These are phyloP conservation scores for Mamestra configurata DNA, from an alignment of 1,140 invertebrate genomes.

Conservation along the genomic window DNA sequence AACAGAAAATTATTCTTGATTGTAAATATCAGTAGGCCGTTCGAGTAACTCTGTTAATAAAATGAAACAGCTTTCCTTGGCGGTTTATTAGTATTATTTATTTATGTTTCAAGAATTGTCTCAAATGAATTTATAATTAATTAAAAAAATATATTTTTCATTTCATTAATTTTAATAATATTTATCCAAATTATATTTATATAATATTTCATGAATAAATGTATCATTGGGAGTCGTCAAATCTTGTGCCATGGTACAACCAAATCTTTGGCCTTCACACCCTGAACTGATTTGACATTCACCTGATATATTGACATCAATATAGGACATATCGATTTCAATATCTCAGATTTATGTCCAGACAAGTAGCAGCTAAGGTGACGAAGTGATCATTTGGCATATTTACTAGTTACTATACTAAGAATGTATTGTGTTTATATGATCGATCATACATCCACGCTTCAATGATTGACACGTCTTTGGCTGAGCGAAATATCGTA, in stretches of 20 bases:
- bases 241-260: background rate
- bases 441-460: background rate
- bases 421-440: background rate
- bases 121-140: too few relatives aligned
- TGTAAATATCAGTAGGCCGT: too few relatives aligned
- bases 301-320: slow-evolving; percentile 21
- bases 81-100: too few relatives aligned
- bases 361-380: background rate
- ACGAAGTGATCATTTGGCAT: background rate
- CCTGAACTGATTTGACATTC: slow-evolving; percentile 21
- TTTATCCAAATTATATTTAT: too few relatives aligned
- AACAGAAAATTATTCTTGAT: too few relatives aligned
- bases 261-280: background rate
- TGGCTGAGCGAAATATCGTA: background rate
- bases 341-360: slow-evolving; percentile 27
- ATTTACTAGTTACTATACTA: background rate
- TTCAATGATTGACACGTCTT: background rate
- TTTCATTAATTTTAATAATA: too few relatives aligned
- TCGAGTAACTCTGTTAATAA: background rate
- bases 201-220: too few relatives aligned
- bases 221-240: background rate
- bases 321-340: background rate
- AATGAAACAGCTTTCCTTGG: too few relatives aligned
- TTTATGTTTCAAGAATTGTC: too few relatives aligned
- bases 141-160: too few relatives aligned